phyloP scores from a whole-genome alignment of 2,113 vertebrate genomes.

The Terrapene triunguis region DNA sequence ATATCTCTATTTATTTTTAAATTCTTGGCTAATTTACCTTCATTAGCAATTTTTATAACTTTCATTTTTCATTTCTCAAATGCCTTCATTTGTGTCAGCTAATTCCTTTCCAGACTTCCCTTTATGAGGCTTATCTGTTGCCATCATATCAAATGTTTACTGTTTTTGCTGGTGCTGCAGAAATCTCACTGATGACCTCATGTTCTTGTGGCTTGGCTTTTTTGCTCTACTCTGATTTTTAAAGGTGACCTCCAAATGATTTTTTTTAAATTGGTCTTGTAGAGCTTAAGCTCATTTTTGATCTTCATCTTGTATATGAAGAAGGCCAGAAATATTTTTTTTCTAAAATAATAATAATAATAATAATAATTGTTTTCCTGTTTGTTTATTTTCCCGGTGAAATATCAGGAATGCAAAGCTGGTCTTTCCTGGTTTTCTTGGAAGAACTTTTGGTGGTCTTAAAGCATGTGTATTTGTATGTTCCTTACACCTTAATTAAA shows the following conservation, averaged over 20 bases:
- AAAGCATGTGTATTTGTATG: not conserved
- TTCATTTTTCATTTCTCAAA: conserved; percentile 52
- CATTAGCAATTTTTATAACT: conserved; percentile 53
- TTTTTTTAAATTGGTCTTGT: not conserved
- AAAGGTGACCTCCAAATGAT: not conserved
- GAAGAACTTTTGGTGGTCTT: not conserved
- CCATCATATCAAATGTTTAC: too few relatives aligned
- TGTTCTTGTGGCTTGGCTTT: not conserved
- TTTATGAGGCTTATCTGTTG: not conserved
- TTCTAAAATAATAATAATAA: too few relatives aligned
- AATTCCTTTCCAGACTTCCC: conserved; percentile 67
- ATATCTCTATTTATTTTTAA: conserved; percentile 58
- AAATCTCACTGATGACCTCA: not conserved
- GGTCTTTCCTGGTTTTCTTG: not conserved
- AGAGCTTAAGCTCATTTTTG: not conserved
- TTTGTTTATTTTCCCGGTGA: not conserved
- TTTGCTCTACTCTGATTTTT: not conserved
- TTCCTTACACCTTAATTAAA: not conserved
- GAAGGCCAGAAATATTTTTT: not conserved
- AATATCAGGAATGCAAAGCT: not conserved
- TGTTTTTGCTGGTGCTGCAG: not conserved
- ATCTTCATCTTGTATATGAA: not conserved
- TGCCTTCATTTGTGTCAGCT: conserved; percentile 71
- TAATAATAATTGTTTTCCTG: not conserved
- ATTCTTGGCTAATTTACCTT: conserved; percentile 67